phyloP scores from a whole-genome alignment of 2,797 vertebrate genomes.

The Steatocranus sp. region DNA sequence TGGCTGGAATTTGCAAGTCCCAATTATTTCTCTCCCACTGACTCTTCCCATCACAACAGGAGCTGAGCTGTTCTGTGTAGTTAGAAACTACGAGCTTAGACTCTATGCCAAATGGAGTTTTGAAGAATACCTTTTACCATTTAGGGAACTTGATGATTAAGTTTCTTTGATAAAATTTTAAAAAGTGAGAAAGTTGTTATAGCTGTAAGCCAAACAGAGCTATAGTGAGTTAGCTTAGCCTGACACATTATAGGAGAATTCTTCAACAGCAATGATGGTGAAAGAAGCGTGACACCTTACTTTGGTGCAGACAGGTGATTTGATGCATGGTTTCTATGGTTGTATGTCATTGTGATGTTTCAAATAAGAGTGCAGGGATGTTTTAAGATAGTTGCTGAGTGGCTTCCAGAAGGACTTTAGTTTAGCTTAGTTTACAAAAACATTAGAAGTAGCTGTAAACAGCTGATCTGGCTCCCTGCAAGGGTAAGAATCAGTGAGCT shows the following conservation, averaged over 20 bases:
- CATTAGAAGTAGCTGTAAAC: neutral
- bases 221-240: neutral
- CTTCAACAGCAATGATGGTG: neutral
- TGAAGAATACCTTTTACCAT: neutral
- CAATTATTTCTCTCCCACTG: neutral
- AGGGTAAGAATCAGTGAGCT: neutral
- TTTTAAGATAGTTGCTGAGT: neutral
- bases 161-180: neutral
- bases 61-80: neutral
- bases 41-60: neutral
- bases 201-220: neutral
- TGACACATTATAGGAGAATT: neutral
- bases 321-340: neutral
- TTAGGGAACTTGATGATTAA: neutral
- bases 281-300: fast-evolving
- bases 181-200: neutral
- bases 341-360: neutral
- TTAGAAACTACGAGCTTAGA: neutral
- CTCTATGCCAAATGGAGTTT: neutral
- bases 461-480: neutral
- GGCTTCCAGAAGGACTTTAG: neutral
- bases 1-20: neutral
- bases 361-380: neutral
- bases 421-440: neutral
- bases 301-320: neutral